These are phyloP conservation scores for Gallinago undulata DNA, from an alignment of 2,113 vertebrate species.

Conservation along the genomic window DNA sequence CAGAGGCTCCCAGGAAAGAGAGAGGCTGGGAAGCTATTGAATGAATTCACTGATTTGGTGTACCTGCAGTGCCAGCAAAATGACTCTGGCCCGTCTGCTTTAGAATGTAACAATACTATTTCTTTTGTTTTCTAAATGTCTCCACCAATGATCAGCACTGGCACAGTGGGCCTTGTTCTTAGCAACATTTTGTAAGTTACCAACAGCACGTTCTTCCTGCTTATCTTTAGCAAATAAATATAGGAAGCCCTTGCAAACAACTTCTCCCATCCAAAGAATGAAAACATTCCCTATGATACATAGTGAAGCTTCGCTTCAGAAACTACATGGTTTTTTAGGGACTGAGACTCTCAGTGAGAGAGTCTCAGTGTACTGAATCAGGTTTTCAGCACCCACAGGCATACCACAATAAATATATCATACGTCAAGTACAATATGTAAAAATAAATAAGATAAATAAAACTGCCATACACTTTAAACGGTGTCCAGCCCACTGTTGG, in stretches of 20 bases:
- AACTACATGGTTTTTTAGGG: neutral
- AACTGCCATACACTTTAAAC: neutral
- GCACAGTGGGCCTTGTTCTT: neutral
- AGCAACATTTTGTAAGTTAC: neutral
- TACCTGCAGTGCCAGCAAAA: neutral
- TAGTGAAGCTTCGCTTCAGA: neutral
- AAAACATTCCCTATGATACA: neutral
- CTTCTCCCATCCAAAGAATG: neutral
- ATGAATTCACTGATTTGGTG: neutral
- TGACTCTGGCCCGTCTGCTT: neutral
- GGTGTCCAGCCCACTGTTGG: neutral
- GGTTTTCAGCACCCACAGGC: neutral
- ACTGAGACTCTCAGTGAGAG: neutral
- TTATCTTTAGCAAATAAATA: neutral
- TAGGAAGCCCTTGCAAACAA: neutral
- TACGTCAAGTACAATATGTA: neutral
- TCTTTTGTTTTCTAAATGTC: neutral
- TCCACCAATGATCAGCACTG: neutral
- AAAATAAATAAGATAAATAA: neutral
- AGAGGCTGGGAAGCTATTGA: neutral
- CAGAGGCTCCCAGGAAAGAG: neutral
- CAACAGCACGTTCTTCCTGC: rapidly evolving
- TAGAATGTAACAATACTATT: neutral
- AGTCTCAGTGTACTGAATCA: neutral
- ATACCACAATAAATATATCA: neutral